Percentiles rank a stretch among this genome's conserved stretches.
These are phyloP conservation scores for Drosophila histrio DNA, from an alignment of 2,888 invertebrate species.

Conservation along the genomic window DNA sequence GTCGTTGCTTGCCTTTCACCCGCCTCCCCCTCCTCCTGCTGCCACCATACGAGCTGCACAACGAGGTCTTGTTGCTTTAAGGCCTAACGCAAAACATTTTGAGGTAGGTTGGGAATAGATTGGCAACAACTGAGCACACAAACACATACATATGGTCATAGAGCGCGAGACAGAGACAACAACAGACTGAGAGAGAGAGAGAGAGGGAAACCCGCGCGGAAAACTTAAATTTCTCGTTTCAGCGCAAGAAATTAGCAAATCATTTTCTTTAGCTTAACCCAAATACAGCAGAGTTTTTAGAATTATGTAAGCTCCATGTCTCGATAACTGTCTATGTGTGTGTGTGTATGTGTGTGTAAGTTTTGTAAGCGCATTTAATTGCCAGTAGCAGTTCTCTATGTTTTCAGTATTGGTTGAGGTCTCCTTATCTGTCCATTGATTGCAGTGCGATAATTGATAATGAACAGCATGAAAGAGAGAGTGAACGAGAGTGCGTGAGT, in stretches of 20 bases:
- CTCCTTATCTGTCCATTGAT: constrained; percentile 68
- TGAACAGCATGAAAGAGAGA: constrained; percentile 37
- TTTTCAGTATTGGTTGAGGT: constrained; percentile 16
- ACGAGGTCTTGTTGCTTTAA: constrained; percentile 75
- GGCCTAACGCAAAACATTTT: constrained; percentile 82
- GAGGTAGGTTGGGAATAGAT: constrained; percentile 83
- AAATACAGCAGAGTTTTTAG: constrained; percentile 65
- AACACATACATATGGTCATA: constrained; percentile 6
- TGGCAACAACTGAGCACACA: constrained; percentile 74
- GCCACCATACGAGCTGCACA: constrained; percentile 36
- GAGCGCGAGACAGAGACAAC: background rate
- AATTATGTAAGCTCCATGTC: constrained; percentile 67
- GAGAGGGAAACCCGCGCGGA: constrained; percentile 57
- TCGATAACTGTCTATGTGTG: constrained; percentile 40
- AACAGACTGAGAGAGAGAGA: constrained; percentile 4
- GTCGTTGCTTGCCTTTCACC: constrained; percentile 4
- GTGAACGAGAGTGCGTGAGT: constrained; percentile 27
- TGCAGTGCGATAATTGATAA: constrained; percentile 60
- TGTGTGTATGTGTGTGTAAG: constrained; percentile 17
- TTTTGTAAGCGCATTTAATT: constrained; percentile 66
- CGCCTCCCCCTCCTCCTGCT: too few species aligned
- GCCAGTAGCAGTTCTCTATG: constrained; percentile 57
- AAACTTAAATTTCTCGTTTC: constrained; percentile 77
- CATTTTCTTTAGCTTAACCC: constrained; percentile 77
- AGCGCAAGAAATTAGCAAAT: constrained; percentile 76